These are phyloP conservation scores for Fukomys damarensis DNA, from an alignment of 2,113 vertebrate species.

Conservation along the genomic window DNA sequence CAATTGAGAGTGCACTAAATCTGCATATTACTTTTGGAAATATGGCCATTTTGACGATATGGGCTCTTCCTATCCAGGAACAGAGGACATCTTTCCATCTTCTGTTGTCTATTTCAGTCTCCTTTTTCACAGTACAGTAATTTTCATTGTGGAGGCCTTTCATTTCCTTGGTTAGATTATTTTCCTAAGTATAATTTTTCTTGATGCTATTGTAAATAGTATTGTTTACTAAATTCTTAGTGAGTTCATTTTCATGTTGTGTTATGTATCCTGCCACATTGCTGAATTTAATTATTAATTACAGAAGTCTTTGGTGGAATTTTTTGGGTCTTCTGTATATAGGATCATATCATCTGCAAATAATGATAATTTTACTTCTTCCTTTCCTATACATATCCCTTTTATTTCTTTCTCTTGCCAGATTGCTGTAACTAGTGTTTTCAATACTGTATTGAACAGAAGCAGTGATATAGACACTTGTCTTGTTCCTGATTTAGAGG, in stretches of 20 bases:
- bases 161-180: background rate
- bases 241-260: background rate
- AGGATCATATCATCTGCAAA: background rate
- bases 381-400: background rate
- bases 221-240: background rate
- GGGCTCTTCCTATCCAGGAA: background rate
- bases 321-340: background rate
- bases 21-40: background rate
- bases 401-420: background rate
- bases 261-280: background rate
- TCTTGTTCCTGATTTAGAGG: background rate
- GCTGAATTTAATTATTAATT: background rate
- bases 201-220: background rate
- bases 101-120: background rate
- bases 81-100: background rate
- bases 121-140: background rate
- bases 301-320: background rate
- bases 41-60: background rate
- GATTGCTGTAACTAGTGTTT: background rate
- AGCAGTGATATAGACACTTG: background rate
- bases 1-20: background rate
- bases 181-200: background rate
- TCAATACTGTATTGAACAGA: background rate
- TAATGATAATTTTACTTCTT: background rate
- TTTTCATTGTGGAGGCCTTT: background rate